Evolutionary conservation across 2,797 vertebrate species (phyloP).

Genomic region (Cheirogaleus major): DNA sequence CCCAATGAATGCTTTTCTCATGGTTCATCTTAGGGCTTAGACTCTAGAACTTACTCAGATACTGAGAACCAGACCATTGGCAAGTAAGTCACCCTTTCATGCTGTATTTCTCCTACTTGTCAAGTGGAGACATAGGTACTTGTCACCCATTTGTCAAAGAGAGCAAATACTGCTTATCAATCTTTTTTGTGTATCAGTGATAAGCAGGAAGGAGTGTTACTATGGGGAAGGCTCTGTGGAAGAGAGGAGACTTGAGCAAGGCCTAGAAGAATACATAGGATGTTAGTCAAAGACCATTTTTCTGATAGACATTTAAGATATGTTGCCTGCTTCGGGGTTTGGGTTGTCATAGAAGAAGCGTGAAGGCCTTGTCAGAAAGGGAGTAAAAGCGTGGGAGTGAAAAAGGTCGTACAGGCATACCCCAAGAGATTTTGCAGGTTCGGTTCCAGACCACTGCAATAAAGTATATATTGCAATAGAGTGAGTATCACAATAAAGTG

Average conservation of each 20-base stretch:
- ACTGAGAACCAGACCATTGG: background rate
- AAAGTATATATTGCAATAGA: background rate
- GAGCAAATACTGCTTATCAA: background rate
- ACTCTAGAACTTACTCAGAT: background rate
- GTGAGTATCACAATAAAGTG: background rate
- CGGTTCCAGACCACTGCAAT: background rate
- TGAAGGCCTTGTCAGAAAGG: background rate
- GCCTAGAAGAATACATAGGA: background rate
- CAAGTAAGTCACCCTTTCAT: background rate
- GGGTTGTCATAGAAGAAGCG: background rate
- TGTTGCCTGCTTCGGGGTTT: background rate
- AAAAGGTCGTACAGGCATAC: background rate
- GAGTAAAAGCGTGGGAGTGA: background rate
- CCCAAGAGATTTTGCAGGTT: background rate
- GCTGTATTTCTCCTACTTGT: background rate
- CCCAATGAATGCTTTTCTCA: background rate
- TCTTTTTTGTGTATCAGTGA: background rate
- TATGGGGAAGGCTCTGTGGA: background rate
- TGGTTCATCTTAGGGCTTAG: background rate
- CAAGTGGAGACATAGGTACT: background rate
- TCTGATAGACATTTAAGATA: background rate
- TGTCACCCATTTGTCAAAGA: conserved; percentile 4
- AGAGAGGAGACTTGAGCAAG: background rate
- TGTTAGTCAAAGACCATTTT: background rate
- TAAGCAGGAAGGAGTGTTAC: background rate